These are phyloP conservation scores for Zaprionus lineosus DNA, from an alignment of 2,888 invertebrate genomes.

Conservation along the genomic window DNA sequence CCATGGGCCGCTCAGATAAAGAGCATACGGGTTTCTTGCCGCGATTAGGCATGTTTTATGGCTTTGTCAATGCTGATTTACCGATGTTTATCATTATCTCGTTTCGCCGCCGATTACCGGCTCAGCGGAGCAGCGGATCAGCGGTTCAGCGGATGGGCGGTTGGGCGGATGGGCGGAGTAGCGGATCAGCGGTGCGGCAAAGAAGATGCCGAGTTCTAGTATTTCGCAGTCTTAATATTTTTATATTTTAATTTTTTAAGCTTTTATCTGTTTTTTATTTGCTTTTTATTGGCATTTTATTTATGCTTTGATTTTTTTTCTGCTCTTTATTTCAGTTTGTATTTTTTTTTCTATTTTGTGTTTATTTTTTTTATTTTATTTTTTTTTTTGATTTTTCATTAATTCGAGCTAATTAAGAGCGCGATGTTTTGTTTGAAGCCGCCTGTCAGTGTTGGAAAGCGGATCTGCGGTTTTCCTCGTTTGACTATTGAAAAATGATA, in stretches of 20 bases:
- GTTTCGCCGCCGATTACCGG: too few relatives aligned
- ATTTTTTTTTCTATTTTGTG: too few relatives aligned
- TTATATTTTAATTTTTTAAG: too few relatives aligned
- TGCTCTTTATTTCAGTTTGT: too few relatives aligned
- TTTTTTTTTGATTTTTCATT: constrained; percentile 53
- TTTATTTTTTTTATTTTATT: constrained; percentile 15
- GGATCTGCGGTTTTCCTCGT: too few relatives aligned
- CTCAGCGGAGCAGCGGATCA: too few relatives aligned
- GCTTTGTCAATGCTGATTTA: constrained; percentile 68
- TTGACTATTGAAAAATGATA: not conserved
- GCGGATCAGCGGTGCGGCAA: too few relatives aligned
- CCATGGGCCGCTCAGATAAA: constrained; percentile 40
- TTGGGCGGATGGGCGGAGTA: too few relatives aligned
- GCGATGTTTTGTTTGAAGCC: constrained; percentile 54
- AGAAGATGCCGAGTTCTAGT: constrained; percentile 40
- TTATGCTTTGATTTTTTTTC: constrained; percentile 33
- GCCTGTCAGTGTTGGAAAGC: constrained; percentile 45
- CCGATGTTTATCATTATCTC: constrained; percentile 65
- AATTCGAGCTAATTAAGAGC: constrained; percentile 68
- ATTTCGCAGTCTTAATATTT: too few relatives aligned
- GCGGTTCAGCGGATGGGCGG: too few relatives aligned
- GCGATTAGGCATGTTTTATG: constrained; percentile 65
- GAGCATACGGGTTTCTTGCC: constrained; percentile 51
- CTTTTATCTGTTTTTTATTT: too few relatives aligned
- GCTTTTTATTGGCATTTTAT: constrained; percentile 9